Evolutionary conservation across 2,113 vertebrate genomes (phyloP).

Genomic region (Vanacampus margaritifer): DNA sequence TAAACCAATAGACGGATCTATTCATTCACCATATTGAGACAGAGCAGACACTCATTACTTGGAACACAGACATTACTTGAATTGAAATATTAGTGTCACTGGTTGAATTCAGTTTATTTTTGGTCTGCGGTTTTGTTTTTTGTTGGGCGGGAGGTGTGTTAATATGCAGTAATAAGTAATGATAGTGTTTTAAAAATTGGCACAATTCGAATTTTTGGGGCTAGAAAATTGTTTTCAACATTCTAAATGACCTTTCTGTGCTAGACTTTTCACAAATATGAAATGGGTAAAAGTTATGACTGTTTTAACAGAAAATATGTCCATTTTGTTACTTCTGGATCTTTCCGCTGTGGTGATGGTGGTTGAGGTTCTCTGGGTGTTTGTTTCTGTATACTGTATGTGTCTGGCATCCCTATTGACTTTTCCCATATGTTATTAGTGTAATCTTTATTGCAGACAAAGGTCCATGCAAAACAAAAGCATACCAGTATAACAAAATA

Average conservation of each 20-base stretch:
- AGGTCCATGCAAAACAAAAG: too few relatives aligned
- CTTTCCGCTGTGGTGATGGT: conserved; percentile 50
- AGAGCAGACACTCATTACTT: not conserved
- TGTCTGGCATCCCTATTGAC: conserved; percentile 15
- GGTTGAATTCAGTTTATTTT: not conserved
- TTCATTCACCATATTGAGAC: not conserved
- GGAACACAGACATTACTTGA: not conserved
- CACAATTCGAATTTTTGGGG: too few relatives aligned
- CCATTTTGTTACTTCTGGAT: conserved; percentile 17
- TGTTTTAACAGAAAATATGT: not conserved
- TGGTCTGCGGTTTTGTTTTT: not conserved
- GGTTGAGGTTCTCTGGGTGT: conserved; percentile 32
- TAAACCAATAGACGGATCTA: too few relatives aligned
- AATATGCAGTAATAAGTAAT: not conserved
- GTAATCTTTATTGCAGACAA: not conserved
- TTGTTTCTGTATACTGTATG: not conserved
- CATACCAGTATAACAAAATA: too few relatives aligned
- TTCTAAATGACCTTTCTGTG: not conserved
- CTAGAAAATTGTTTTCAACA: not conserved
- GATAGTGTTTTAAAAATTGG: not conserved
- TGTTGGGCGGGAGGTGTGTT: too few relatives aligned
- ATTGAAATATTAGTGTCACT: not conserved
- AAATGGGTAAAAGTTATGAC: not conserved
- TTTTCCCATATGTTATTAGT: conserved; percentile 18
- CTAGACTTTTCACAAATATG: not conserved